These are phyloP conservation scores for Procavia capensis DNA, from an alignment of 2,113 vertebrate genomes.

Conservation along the genomic window DNA sequence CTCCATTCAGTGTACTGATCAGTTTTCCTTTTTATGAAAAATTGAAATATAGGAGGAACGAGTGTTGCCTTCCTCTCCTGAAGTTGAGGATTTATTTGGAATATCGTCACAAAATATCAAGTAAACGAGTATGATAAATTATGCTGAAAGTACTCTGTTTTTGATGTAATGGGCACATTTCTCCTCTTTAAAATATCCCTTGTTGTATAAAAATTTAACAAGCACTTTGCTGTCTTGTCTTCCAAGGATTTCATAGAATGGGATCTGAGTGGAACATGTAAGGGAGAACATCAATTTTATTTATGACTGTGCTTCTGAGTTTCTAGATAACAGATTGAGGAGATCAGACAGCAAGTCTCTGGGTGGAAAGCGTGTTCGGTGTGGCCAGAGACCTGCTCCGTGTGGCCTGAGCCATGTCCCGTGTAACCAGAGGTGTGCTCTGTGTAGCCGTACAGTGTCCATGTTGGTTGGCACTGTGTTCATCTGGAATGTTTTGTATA, in stretches of 20 bases:
- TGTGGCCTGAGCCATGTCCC: no score
- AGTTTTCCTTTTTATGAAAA: constrained; percentile 64
- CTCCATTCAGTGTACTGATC: no score
- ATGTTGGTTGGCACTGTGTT: background rate
- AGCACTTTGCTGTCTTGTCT: background rate
- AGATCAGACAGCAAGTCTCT: background rate
- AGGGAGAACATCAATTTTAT: background rate
- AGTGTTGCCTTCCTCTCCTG: background rate
- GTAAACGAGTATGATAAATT: constrained; percentile 42
- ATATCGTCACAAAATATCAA: constrained; percentile 13
- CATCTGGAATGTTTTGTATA: background rate
- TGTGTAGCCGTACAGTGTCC: background rate
- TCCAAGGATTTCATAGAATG: background rate
- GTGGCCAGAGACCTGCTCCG: no score
- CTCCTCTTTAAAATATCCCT: background rate
- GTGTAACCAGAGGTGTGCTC: no score
- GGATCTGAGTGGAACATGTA: background rate
- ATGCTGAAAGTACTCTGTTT: constrained; percentile 7
- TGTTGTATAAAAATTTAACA: constrained; percentile 39
- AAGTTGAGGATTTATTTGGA: constrained; percentile 43
- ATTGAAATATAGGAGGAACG: constrained; percentile 46
- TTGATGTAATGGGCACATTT: background rate
- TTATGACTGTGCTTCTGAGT: constrained; percentile 1
- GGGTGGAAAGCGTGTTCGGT: background rate
- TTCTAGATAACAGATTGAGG: constrained; percentile 14